A percentile compares a stretch with the other conserved stretches of the same genome.
Evolutionary conservation across 2,113 vertebrate species (phyloP).

Genomic region (Peromyscus polionotus): DNA sequence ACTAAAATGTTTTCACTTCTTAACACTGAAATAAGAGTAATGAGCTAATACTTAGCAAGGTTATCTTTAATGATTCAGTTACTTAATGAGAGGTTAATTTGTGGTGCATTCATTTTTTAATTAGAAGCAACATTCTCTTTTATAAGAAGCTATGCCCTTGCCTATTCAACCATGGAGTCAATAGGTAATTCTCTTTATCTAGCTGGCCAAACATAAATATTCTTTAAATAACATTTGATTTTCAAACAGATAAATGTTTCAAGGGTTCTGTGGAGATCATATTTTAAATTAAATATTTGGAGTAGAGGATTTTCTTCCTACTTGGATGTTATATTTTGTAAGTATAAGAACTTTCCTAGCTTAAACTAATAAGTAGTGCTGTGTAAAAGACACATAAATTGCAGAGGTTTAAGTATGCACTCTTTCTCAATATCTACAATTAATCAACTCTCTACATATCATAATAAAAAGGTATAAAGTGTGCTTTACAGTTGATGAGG

Average conservation of each 20-base stretch:
- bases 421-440: background rate
- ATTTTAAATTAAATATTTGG: background rate
- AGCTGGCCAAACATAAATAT: slow-evolving; percentile 27
- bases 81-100: slow-evolving; percentile 49
- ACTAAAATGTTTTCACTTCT: background rate
- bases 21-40: slow-evolving; percentile 20
- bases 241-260: background rate
- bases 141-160: background rate
- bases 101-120: background rate
- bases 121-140: background rate
- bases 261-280: background rate
- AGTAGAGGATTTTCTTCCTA: background rate
- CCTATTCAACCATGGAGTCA: background rate
- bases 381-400: background rate
- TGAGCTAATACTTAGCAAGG: background rate
- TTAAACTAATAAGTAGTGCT: slow-evolving; percentile 2
- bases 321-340: background rate
- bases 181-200: slow-evolving; percentile 16
- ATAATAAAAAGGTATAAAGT: background rate
- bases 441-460: background rate
- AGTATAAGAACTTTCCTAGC: slow-evolving; percentile 12
- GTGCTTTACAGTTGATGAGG: background rate
- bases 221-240: slow-evolving; percentile 45
- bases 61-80: background rate
- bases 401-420: background rate